Percentiles rank a stretch among this genome's conserved stretches.
phyloP scores from a whole-genome alignment of 2,888 invertebrate species.

The Xiphydria camelus region DNA sequence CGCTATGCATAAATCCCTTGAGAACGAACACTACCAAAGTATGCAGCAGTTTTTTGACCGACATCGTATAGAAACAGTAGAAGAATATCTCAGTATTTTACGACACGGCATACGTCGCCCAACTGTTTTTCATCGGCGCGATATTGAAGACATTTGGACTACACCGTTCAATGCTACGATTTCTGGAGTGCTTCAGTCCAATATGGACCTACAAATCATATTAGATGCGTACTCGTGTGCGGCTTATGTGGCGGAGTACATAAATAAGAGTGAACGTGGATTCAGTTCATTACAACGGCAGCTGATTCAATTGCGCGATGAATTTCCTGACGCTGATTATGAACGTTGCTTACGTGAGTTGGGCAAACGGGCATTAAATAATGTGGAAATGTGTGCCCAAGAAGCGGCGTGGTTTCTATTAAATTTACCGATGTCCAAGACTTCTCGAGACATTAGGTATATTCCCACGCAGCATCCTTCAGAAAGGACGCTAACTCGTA shows the following conservation, averaged over 20 bases:
- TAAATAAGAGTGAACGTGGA: constrained; percentile 1
- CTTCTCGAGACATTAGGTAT: too few species aligned
- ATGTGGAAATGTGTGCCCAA: constrained; percentile 2
- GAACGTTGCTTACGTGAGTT: neutral
- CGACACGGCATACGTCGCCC: neutral
- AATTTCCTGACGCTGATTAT: neutral
- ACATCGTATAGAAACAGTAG: too few species aligned
- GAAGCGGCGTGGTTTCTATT: constrained; percentile 3
- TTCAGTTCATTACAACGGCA: neutral
- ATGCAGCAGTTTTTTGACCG: too few species aligned
- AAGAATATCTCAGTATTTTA: neutral
- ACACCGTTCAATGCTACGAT: neutral
- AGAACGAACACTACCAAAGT: too few species aligned
- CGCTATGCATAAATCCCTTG: too few species aligned
- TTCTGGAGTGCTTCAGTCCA: neutral
- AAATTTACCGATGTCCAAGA: too few species aligned
- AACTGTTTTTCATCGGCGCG: neutral
- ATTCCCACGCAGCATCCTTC: too few species aligned
- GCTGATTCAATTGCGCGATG: neutral
- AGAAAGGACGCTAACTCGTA: too few species aligned
- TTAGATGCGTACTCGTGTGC: constrained; percentile 2
- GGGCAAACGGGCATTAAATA: neutral
- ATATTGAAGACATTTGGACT: constrained; percentile 1
- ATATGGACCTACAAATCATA: constrained; percentile 2
- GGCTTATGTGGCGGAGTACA: neutral